Percentiles rank a stretch among this genome's conserved stretches.
Conservation (phyloP, 2,797 vertebrate genomes). For the Neostethus bicornis region DNA sequence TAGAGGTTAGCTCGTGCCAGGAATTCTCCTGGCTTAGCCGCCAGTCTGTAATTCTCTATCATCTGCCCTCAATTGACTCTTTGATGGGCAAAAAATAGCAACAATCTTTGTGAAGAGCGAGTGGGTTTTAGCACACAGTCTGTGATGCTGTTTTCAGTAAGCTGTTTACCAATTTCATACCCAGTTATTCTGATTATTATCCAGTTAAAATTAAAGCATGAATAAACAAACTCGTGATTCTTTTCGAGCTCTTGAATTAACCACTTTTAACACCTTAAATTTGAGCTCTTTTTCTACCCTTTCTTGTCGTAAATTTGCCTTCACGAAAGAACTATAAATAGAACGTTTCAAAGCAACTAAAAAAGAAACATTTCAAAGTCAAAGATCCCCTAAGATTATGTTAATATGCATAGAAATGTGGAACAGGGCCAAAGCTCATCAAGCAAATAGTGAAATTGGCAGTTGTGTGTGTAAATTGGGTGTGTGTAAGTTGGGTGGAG, state of each 20-base stretch:
- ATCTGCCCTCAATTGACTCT: background rate
- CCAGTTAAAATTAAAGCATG: background rate
- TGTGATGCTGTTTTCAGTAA: background rate
- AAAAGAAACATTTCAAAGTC: constrained; percentile 5
- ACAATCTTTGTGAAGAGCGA: background rate
- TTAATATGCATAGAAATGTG: background rate
- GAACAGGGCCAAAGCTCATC: constrained; percentile 15
- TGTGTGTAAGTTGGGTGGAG: no score
- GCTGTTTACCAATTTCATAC: no score
- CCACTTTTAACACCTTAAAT: background rate
- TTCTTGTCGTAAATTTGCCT: background rate
- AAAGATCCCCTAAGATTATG: background rate
- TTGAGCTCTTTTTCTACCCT: background rate
- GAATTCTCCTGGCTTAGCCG: background rate
- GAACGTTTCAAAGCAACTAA: constrained; percentile 2
- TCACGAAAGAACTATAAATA: background rate
- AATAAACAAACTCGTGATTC: background rate
- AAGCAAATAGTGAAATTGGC: constrained; percentile 13
- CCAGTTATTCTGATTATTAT: no score
- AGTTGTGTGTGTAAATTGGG: constrained; percentile 21
- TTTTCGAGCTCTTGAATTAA: background rate
- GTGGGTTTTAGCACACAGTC: background rate
- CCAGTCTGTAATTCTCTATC: background rate
- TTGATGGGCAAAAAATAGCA: background rate
- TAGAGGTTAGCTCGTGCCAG: background rate